phyloP scores from a whole-genome alignment of 1,140 invertebrate species.

The Bombus soroeensis region DNA sequence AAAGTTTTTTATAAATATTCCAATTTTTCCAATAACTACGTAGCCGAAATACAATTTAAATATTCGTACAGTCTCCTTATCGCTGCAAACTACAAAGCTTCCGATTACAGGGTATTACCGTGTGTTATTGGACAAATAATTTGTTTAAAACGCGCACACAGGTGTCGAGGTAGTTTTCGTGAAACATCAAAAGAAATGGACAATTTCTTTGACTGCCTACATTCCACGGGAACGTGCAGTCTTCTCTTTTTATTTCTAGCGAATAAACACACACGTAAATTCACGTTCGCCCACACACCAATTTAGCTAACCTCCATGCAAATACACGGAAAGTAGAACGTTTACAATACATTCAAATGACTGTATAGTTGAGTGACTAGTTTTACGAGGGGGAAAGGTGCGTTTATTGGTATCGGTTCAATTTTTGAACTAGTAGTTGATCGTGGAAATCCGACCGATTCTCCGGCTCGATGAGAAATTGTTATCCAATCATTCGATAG shows the following conservation, averaged over 20 bases:
- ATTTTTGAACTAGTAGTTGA: background rate
- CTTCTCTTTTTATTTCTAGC: background rate
- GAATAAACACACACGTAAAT: background rate
- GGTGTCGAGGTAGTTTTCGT: background rate
- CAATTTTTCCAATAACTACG: too few species aligned
- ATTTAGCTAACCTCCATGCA: background rate
- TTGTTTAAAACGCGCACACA: background rate
- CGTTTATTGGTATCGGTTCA: background rate
- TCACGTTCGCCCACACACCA: background rate
- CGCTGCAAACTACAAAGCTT: background rate
- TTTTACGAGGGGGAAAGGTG: accelerated
- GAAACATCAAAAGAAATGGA: background rate
- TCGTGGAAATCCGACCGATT: too few species aligned
- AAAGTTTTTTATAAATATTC: too few species aligned
- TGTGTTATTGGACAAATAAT: background rate
- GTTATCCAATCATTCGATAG: background rate
- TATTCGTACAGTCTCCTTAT: background rate
- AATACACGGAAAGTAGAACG: background rate
- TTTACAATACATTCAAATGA: background rate
- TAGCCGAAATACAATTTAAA: too few species aligned
- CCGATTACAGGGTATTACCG: background rate
- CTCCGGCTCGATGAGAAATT: background rate
- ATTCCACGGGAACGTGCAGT: background rate
- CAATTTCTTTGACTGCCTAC: background rate
- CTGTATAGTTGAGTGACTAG: background rate